Base-by-base conservation (phyloP, 2,888 invertebrate genomes). In the Drosophila suboccidentalis region DNA sequence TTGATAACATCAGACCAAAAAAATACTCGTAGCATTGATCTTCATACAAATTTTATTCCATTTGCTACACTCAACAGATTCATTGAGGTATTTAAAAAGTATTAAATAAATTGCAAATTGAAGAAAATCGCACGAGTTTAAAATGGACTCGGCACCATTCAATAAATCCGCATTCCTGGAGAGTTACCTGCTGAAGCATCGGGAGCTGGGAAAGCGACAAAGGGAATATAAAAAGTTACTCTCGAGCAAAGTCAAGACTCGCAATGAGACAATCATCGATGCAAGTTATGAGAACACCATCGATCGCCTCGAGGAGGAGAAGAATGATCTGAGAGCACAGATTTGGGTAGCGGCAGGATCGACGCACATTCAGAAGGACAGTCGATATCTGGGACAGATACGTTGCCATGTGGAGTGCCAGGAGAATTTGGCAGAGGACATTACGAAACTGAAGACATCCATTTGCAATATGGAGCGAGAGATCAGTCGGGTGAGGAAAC, bases 191-290 rank as follows among this genome's bases (percentile, higher is more conserved):
- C 41, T 71, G 1, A 91, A 91, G 71, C 91, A 92, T 46, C 89
- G 89, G 13, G 91, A 92, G 53, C 72, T 92, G 4, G 84, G 89
- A 11, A 91, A 90, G 65, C 84, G 90, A 0, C 93, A 93, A 71
- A 83, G 91, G 1, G 91, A 92, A 36, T 93, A 92, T 63, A 91
- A 91, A 66, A 91, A 90, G 71, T 82, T 91, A 26, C 79, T 92
- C 1, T 84, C 86, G 2, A 84, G 89, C 22, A 91, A 90, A 61
- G 64, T 89, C 3, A 78, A 89, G 63, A 84, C 82, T 0, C 91
- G 91, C 26, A 90, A 91, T 59, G 91, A 91, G 36, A 87, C 90
- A 4, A 92, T 92, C 36, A 77, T 89, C 22, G 90, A 91, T 70
- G 77, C 89, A 3, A 91, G 91, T 58, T 85, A 87, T 58, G 82